Percentiles rank a stretch among this genome's conserved stretches.
Conservation (phyloP, 2,888 invertebrate species). For the Drosophila cracens region DNA sequence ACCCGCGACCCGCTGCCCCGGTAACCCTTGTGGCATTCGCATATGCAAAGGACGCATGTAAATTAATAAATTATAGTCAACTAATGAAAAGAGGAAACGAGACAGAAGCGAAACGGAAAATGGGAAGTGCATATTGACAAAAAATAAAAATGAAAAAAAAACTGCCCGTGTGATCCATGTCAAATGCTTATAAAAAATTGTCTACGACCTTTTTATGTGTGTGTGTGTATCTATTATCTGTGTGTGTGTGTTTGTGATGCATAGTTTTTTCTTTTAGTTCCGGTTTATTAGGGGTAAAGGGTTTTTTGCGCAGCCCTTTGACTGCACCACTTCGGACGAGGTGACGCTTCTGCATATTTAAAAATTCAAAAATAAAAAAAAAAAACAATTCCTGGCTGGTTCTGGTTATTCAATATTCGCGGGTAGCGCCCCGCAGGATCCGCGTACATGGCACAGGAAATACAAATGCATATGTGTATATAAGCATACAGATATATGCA, state of each 20-base stretch:
- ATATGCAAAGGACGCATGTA: constrained; percentile 79
- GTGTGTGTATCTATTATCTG: background rate
- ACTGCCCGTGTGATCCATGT: constrained; percentile 64
- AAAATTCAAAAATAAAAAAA: constrained; percentile 21
- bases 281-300: constrained; percentile 76
- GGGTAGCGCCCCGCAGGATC: constrained; percentile 62
- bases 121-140: constrained; percentile 30
- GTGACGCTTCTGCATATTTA: constrained; percentile 68
- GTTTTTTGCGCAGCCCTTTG: constrained; percentile 69
- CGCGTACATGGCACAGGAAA: constrained; percentile 50
- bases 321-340: constrained; percentile 74
- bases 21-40: constrained; percentile 65
- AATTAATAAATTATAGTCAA: constrained; percentile 80
- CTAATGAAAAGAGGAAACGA: constrained; percentile 64
- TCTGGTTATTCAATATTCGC: constrained; percentile 78
- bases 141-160: constrained; percentile 5
- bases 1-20: constrained; percentile 20
- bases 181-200: constrained; percentile 77
- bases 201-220: constrained; percentile 62
- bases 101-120: constrained; percentile 44
- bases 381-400: constrained; percentile 18
- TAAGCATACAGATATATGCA: constrained; percentile 3
- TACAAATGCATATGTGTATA: constrained; percentile 47
- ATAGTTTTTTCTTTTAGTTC: constrained; percentile 73
- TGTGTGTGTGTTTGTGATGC: constrained; percentile 23